Conservation (phyloP, 1,140 invertebrate species). For the Chironomus striatipennis region DNA sequence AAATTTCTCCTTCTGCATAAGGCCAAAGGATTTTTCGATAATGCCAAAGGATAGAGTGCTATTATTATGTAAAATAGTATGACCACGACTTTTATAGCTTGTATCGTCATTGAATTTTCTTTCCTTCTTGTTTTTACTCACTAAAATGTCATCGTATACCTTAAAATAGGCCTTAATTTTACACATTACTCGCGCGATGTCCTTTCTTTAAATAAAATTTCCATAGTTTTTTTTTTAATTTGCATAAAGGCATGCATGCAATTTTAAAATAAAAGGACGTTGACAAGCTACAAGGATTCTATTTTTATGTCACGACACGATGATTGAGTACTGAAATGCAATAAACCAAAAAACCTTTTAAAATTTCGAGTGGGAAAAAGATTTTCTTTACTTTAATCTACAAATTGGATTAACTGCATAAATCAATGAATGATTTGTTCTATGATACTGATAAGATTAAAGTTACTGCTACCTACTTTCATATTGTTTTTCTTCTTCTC, state of each 20-base stretch:
- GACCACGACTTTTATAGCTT: too few species aligned
- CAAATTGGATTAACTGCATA: slow-evolving; percentile 1
- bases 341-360: background rate
- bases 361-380: background rate
- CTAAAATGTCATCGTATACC: background rate
- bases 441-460: background rate
- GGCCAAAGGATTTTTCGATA: too few species aligned
- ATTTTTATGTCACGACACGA: background rate
- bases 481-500: background rate
- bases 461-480: background rate
- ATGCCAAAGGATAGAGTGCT: too few species aligned
- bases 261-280: background rate
- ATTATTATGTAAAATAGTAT: too few species aligned
- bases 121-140: too few species aligned
- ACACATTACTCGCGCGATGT: background rate
- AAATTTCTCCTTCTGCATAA: too few species aligned
- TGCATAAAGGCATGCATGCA: background rate
- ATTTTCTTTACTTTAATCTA: background rate
- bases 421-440: background rate
- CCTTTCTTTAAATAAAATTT: background rate
- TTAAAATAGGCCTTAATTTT: background rate
- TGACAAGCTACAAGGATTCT: background rate
- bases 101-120: too few species aligned
- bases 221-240: background rate
- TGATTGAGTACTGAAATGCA: background rate